These are phyloP conservation scores for Aproaerema taeniolella DNA, from an alignment of 2,888 invertebrate species.

Conservation along the genomic window DNA sequence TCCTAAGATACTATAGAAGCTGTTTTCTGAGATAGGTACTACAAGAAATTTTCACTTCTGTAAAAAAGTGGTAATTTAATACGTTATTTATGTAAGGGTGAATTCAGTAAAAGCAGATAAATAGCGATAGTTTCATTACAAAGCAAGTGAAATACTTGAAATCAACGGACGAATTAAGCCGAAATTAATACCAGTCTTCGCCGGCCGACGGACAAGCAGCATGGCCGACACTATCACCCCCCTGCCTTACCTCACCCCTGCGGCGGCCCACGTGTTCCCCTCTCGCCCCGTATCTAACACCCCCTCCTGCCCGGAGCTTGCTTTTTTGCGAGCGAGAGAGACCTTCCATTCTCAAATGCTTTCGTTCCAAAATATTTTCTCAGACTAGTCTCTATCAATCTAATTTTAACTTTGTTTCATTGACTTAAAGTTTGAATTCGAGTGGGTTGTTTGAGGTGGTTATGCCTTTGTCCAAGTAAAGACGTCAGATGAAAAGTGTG, in stretches of 20 bases:
- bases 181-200: slow-evolving; percentile 73
- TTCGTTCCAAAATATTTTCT: slow-evolving; percentile 75
- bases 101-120: too few relatives aligned
- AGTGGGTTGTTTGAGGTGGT: slow-evolving; percentile 2
- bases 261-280: slow-evolving; percentile 38
- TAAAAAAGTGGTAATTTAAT: too few relatives aligned
- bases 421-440: slow-evolving; percentile 23
- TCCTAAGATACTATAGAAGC: too few relatives aligned
- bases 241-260: slow-evolving; percentile 34
- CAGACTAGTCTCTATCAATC: slow-evolving; percentile 22
- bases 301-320: slow-evolving; percentile 41
- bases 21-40: too few relatives aligned
- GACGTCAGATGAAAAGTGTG: slow-evolving; percentile 67
- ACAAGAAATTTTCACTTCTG: too few relatives aligned
- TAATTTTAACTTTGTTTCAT: slow-evolving; percentile 19
- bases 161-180: slow-evolving; percentile 65
- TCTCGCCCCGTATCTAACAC: slow-evolving; percentile 38
- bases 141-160: slow-evolving; percentile 32
- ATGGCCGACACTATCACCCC: slow-evolving; percentile 59
- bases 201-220: slow-evolving; percentile 58
- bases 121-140: slow-evolving; percentile 23
- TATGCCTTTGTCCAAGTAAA: slow-evolving; percentile 28
- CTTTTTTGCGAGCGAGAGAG: slow-evolving; percentile 77
- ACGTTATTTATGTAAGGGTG: too few relatives aligned
- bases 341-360: slow-evolving; percentile 67